These are phyloP conservation scores for Athene noctua DNA, from an alignment of 2,113 vertebrate genomes.

Conservation along the genomic window DNA sequence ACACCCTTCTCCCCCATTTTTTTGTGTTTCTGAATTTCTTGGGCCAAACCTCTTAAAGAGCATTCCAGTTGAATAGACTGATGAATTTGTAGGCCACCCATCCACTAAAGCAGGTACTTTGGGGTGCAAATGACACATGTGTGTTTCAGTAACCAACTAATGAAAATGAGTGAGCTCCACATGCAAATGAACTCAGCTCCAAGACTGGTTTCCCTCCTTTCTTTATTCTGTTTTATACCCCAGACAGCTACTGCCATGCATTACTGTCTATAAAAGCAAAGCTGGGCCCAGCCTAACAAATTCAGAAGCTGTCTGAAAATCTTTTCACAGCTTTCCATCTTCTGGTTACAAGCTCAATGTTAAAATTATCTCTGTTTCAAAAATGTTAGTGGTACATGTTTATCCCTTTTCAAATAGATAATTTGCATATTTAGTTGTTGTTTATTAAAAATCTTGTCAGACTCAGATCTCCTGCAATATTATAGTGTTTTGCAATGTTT, in stretches of 20 bases:
- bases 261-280: not conserved
- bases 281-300: not conserved
- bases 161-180: not conserved
- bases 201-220: not conserved
- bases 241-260: not conserved
- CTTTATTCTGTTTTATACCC: not conserved
- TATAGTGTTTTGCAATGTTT: not conserved
- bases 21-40: not conserved
- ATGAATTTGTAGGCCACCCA: not conserved
- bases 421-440: not conserved
- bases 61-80: not conserved
- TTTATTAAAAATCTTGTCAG: not conserved
- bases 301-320: not conserved
- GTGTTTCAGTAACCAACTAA: not conserved
- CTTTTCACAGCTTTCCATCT: not conserved
- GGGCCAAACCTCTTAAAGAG: not conserved
- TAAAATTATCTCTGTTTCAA: not conserved
- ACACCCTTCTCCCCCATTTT: accelerated
- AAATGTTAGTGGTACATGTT: not conserved
- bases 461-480: not conserved
- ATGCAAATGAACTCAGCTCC: not conserved
- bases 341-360: not conserved
- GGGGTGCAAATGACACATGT: not conserved
- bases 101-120: not conserved
- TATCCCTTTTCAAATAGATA: not conserved